phyloP scores from a whole-genome alignment of 1,140 invertebrate genomes.

The Akabosia matsudoensis region DNA sequence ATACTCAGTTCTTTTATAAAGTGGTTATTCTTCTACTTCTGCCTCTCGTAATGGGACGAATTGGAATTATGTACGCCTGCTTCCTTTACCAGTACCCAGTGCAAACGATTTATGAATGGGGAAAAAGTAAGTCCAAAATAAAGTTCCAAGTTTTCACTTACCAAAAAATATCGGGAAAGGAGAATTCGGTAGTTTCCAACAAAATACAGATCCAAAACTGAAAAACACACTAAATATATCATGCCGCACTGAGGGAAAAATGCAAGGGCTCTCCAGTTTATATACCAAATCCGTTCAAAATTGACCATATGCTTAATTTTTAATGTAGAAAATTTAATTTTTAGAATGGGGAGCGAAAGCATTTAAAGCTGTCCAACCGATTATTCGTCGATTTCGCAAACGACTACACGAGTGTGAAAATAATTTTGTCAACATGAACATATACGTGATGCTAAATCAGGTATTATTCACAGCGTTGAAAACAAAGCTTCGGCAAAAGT shows the following conservation, averaged over 20 bases:
- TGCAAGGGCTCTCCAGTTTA: neutral
- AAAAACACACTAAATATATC: no score
- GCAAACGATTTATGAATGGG: slow-evolving; percentile 30
- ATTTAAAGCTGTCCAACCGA: neutral
- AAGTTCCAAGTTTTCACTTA: neutral
- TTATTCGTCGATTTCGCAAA: slow-evolving; percentile 14
- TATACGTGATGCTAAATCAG: slow-evolving; percentile 36
- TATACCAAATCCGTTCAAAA: neutral
- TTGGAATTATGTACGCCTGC: slow-evolving; percentile 38
- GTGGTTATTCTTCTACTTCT: slow-evolving; percentile 37
- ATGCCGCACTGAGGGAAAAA: neutral
- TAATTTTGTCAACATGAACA: slow-evolving; percentile 34
- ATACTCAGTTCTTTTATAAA: slow-evolving; percentile 10
- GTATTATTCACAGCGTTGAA: slow-evolving; percentile 2
- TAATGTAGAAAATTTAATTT: neutral
- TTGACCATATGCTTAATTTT: no score
- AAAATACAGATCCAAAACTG: neutral
- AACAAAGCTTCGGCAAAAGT: neutral
- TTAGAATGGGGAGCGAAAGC: slow-evolving; percentile 11
- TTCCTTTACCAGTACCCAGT: slow-evolving; percentile 40
- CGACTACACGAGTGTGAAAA: slow-evolving; percentile 38
- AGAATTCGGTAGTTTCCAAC: neutral
- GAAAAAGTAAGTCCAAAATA: slow-evolving; percentile 32
- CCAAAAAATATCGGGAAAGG: neutral
- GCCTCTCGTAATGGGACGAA: slow-evolving; percentile 37